Conservation (phyloP, 2,797 vertebrate genomes). For the Tangara arthus region DNA sequence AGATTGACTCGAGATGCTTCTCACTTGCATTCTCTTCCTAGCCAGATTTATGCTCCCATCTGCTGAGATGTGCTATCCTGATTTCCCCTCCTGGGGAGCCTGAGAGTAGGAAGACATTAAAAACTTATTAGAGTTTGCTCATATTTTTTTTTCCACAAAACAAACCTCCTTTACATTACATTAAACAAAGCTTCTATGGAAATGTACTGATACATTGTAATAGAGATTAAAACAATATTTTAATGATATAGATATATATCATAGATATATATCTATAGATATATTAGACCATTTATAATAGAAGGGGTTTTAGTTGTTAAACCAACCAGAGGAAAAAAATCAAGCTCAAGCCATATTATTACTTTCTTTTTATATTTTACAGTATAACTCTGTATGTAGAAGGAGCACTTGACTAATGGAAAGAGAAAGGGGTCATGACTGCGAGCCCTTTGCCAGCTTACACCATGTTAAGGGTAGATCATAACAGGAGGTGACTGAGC, state of each 20-base stretch:
- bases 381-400: neutral
- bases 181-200: neutral
- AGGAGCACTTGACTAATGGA: neutral
- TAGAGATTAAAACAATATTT: neutral
- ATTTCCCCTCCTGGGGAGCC: neutral
- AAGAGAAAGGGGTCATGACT: neutral
- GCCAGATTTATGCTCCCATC: neutral
- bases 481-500: neutral
- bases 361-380: neutral
- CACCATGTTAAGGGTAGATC: neutral
- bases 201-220: neutral
- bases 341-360: neutral
- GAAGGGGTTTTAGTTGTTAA: neutral
- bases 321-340: neutral
- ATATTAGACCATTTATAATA: neutral
- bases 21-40: neutral
- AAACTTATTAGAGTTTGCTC: neutral
- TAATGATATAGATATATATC: neutral
- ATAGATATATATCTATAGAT: too few relatives aligned
- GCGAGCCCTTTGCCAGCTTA: fast-evolving
- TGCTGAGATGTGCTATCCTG: neutral
- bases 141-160: neutral
- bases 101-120: neutral
- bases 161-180: neutral
- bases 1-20: slow-evolving; percentile 2